These are phyloP conservation scores for Eustalomyia histrio DNA, from an alignment of 2,888 invertebrate species.

Conservation along the genomic window DNA sequence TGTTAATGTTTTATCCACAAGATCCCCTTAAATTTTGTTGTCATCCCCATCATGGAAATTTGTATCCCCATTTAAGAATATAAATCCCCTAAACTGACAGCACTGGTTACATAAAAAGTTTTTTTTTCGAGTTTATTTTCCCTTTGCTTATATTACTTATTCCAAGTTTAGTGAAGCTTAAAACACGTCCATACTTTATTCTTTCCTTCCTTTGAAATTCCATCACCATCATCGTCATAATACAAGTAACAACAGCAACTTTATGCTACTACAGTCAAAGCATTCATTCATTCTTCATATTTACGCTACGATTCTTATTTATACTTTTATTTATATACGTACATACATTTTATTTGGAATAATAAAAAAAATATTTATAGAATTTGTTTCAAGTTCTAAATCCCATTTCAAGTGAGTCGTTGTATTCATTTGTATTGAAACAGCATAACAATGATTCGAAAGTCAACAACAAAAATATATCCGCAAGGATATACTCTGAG, in stretches of 20 bases:
- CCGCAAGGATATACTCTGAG: conserved; percentile 50
- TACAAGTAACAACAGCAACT: conserved; percentile 2
- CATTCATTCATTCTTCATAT: conserved; percentile 12
- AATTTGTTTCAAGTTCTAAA: conserved; percentile 50
- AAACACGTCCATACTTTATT: conserved; percentile 69
- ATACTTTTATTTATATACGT: not conserved
- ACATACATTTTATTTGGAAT: too few species aligned
- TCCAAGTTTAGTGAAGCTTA: conserved; percentile 66
- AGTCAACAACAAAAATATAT: conserved; percentile 52
- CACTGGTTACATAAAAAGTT: not conserved
- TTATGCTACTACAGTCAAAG: conserved; percentile 4
- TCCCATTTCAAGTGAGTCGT: conserved; percentile 47
- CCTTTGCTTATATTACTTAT: conserved; percentile 38
- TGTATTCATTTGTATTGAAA: conserved; percentile 31
- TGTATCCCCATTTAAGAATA: too few species aligned
- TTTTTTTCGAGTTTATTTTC: not conserved
- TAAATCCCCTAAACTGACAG: too few species aligned
- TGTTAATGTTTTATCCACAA: too few species aligned
- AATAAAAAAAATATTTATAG: conserved; percentile 27
- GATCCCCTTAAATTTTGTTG: too few species aligned
- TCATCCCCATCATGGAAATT: too few species aligned
- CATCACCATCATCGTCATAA: conserved; percentile 52
- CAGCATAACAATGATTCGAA: conserved; percentile 51
- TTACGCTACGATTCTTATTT: conserved; percentile 13
- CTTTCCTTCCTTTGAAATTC: conserved; percentile 66